Conservation (phyloP, 2,888 invertebrate genomes). For the Disparrhopalites patrizii region DNA sequence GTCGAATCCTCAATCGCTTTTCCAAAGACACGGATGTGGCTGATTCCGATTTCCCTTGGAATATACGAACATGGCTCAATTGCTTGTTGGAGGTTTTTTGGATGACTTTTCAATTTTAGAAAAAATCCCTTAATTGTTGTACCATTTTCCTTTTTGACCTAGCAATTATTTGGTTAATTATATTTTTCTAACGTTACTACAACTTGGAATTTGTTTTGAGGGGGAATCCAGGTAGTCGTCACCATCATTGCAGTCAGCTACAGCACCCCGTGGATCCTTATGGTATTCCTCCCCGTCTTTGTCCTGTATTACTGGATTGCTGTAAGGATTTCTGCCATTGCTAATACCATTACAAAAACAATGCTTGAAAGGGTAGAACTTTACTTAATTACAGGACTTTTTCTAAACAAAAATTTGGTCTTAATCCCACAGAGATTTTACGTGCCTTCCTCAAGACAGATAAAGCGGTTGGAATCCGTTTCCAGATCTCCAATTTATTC, state of each 20-base stretch:
- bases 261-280: slow-evolving; percentile 77
- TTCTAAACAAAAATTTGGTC: background rate
- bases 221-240: slow-evolving; percentile 36
- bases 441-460: slow-evolving; percentile 57
- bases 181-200: too few species aligned
- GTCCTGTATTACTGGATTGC: slow-evolving; percentile 76
- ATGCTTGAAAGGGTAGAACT: background rate
- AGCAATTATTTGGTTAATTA: too few species aligned
- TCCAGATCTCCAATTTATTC: slow-evolving; percentile 60
- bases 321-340: too few species aligned
- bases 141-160: too few species aligned
- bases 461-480: slow-evolving; percentile 57
- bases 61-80: slow-evolving; percentile 36
- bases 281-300: slow-evolving; percentile 75
- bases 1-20: slow-evolving; percentile 69
- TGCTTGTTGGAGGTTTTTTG: slow-evolving; percentile 62
- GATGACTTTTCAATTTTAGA: background rate
- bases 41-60: slow-evolving; percentile 37
- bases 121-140: too few species aligned
- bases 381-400: too few species aligned
- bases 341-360: background rate
- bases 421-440: slow-evolving; percentile 54
- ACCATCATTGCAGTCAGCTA: slow-evolving; percentile 81
- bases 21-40: slow-evolving; percentile 48
- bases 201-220: background rate